Conservation (phyloP, 2,113 vertebrate species). For the Pimephales promelas region DNA sequence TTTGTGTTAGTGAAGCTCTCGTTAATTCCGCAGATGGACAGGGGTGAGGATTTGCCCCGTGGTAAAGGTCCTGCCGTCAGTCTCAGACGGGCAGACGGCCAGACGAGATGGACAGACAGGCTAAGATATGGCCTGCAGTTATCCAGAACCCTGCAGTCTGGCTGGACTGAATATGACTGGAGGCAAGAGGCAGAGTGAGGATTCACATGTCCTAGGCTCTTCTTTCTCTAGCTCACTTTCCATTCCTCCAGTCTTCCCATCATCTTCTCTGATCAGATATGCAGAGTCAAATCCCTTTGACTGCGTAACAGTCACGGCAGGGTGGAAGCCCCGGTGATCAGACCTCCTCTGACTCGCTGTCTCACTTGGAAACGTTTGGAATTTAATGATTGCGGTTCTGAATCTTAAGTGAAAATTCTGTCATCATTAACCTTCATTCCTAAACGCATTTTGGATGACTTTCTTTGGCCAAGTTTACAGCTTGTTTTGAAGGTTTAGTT, state of each 20-base stretch:
- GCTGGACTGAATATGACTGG: constrained; percentile 57
- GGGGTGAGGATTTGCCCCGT: constrained; percentile 43
- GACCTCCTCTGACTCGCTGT: background rate
- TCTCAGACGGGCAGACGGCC: background rate
- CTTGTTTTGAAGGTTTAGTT: too few species aligned
- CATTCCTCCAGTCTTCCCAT: background rate
- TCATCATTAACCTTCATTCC: background rate
- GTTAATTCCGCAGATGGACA: constrained; percentile 55
- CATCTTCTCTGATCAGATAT: constrained; percentile 51
- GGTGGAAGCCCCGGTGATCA: background rate
- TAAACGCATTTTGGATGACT: background rate
- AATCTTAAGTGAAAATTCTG: background rate
- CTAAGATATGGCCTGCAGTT: constrained; percentile 58
- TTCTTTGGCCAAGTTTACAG: too few species aligned
- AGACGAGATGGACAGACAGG: constrained; percentile 38
- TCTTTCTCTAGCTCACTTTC: constrained; percentile 33
- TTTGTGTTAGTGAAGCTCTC: constrained; percentile 44
- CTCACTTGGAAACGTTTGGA: background rate
- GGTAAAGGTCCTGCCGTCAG: constrained; percentile 34
- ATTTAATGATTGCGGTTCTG: background rate
- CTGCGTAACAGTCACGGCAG: constrained; percentile 28
- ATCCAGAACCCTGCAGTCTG: constrained; percentile 50
- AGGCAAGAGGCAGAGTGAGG: constrained; percentile 51
- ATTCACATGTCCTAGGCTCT: constrained; percentile 6
- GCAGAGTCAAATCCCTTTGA: constrained; percentile 41